Percentiles rank a stretch among this genome's conserved stretches.
These are phyloP conservation scores for Acanthoscelides obtectus DNA, from an alignment of 2,888 invertebrate genomes.

Conservation along the genomic window DNA sequence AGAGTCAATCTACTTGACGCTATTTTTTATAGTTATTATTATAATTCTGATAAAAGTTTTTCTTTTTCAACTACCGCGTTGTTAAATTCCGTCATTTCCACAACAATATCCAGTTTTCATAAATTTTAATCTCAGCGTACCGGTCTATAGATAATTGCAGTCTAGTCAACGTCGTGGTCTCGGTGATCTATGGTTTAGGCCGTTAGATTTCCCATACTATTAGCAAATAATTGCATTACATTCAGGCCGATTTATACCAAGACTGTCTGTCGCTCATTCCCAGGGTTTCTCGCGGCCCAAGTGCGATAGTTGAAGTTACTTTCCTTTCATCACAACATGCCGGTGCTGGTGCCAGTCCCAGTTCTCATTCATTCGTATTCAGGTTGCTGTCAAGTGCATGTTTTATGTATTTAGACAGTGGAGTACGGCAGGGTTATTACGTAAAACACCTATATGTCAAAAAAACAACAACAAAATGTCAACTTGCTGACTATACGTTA, in stretches of 20 bases:
- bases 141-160: background rate
- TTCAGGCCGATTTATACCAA: background rate
- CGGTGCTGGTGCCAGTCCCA: background rate
- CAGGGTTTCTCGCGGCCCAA: background rate
- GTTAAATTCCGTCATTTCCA: no score
- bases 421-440: no score
- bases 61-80: no score
- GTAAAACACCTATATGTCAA: no score
- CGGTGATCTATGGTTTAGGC: background rate
- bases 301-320: background rate
- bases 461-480: no score
- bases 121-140: no score
- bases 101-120: no score
- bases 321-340: no score
- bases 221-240: background rate
- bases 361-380: background rate
- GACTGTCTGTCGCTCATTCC: background rate
- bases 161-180: background rate
- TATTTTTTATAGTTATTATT: no score
- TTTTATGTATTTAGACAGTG: background rate
- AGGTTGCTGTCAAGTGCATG: background rate
- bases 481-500: no score
- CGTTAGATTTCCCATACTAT: background rate
- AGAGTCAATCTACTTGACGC: no score
- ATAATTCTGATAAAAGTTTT: no score